phyloP scores from a whole-genome alignment of 1,140 invertebrate species.

The Heliconius hermathena region DNA sequence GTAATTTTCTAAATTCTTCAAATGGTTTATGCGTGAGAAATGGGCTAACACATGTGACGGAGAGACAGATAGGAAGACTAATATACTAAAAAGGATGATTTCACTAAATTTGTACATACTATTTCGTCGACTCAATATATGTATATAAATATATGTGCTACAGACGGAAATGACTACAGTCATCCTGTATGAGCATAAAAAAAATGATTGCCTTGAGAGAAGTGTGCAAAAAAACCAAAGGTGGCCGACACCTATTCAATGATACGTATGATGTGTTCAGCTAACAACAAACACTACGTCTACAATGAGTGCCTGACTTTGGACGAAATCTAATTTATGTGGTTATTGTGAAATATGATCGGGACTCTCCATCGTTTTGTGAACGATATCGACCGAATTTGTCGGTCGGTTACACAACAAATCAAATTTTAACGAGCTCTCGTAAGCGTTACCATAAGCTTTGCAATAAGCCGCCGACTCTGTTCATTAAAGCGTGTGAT shows the following conservation, averaged over 20 bases:
- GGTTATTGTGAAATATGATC: conserved; percentile 78
- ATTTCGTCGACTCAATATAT: neutral
- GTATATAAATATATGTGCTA: neutral
- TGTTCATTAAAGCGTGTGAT: conserved; percentile 67
- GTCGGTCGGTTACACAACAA: conserved; percentile 79
- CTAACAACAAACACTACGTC: conserved; percentile 68
- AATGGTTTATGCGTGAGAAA: neutral
- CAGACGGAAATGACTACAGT: conserved; percentile 4
- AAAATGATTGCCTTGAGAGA: neutral
- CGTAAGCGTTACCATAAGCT: conserved; percentile 58
- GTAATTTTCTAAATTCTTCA: conserved; percentile 1
- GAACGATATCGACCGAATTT: conserved; percentile 64
- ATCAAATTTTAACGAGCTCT: conserved; percentile 77
- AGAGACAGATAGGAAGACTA: neutral
- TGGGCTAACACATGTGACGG: no score
- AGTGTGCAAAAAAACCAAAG: conserved; percentile 52
- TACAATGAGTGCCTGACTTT: conserved; percentile 77
- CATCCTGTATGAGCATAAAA: neutral
- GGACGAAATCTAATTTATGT: conserved; percentile 79
- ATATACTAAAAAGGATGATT: neutral
- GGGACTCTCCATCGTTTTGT: conserved; percentile 56
- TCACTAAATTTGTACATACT: neutral
- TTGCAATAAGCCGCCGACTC: conserved; percentile 57
- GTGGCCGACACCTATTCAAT: conserved; percentile 67
- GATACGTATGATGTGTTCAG: conserved; percentile 66